These are phyloP conservation scores for Phalacrocorax aristotelis DNA, from an alignment of 2,113 vertebrate species.

Conservation along the genomic window DNA sequence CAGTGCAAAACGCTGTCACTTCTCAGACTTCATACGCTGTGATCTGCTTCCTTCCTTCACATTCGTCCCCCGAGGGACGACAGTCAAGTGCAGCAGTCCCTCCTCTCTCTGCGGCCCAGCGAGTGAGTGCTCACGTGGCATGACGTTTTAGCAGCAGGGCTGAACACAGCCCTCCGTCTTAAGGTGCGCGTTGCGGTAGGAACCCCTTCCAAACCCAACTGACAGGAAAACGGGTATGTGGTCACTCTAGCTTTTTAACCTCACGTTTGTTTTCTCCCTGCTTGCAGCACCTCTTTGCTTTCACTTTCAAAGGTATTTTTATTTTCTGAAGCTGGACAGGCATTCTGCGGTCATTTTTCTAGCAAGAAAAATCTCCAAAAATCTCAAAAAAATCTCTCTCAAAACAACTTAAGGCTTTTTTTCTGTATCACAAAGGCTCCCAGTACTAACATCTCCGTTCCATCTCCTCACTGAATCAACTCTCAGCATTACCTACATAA, in stretches of 20 bases:
- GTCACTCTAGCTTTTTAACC: neutral
- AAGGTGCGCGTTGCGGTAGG: accelerated
- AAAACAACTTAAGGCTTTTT: neutral
- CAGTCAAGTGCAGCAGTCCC: neutral
- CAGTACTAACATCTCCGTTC: neutral
- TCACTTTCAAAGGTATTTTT: neutral
- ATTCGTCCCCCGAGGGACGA: neutral
- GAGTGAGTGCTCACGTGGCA: neutral
- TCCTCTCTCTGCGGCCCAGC: neutral
- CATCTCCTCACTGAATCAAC: neutral
- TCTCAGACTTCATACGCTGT: constrained; percentile 8
- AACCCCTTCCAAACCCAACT: accelerated
- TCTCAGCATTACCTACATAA: neutral
- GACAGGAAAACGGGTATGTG: accelerated
- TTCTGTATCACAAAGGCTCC: neutral
- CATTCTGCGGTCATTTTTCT: neutral
- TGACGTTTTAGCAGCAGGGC: neutral
- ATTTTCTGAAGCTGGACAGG: neutral
- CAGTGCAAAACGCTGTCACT: constrained; percentile 57
- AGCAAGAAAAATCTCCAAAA: neutral
- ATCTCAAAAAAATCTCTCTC: neutral
- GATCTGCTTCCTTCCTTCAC: constrained; percentile 43
- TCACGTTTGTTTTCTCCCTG: neutral
- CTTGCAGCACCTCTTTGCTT: neutral
- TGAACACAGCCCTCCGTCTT: accelerated